A percentile compares a stretch with the other conserved stretches of the same genome.
These are phyloP conservation scores for Albula glossodonta DNA, from an alignment of 2,113 vertebrate species.

Conservation along the genomic window DNA sequence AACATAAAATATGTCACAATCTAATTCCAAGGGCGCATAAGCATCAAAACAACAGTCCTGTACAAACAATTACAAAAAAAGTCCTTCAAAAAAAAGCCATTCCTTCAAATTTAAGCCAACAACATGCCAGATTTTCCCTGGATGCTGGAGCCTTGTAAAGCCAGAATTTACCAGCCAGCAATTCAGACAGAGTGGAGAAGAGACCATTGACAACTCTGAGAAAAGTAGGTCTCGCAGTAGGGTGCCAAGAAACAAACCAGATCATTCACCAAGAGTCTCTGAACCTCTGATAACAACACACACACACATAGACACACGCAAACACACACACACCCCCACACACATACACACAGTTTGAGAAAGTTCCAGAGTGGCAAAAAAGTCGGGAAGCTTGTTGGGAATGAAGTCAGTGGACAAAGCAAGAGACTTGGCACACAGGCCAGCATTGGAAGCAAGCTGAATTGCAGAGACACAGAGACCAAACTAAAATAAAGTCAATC, in stretches of 20 bases:
- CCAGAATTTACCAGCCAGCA: slow-evolving; percentile 8
- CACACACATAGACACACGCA: slow-evolving; percentile 6
- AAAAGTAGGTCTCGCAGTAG: not conserved
- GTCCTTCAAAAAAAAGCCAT: not conserved
- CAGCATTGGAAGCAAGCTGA: not conserved
- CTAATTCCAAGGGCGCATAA: not conserved
- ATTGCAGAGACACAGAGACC: not conserved
- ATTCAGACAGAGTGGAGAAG: not conserved
- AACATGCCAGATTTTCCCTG: not conserved
- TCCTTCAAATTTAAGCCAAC: not conserved
- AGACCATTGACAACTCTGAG: slow-evolving; percentile 5
- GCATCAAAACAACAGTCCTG: too few species aligned
- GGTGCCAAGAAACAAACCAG: not conserved
- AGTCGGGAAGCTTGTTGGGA: slow-evolving; percentile 19
- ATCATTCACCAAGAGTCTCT: not conserved
- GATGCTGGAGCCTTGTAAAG: not conserved
- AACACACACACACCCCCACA: slow-evolving; percentile 11
- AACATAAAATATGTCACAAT: not conserved
- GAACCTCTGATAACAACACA: slow-evolving; percentile 8
- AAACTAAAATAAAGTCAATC: slow-evolving; percentile 22
- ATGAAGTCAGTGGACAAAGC: slow-evolving; percentile 30
- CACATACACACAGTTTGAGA: not conserved
- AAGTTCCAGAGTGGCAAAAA: not conserved
- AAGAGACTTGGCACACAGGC: slow-evolving; percentile 5
- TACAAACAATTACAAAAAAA: too few species aligned